These are phyloP conservation scores for Myotis lucifugus DNA, from an alignment of 2,113 vertebrate species.

Conservation along the genomic window DNA sequence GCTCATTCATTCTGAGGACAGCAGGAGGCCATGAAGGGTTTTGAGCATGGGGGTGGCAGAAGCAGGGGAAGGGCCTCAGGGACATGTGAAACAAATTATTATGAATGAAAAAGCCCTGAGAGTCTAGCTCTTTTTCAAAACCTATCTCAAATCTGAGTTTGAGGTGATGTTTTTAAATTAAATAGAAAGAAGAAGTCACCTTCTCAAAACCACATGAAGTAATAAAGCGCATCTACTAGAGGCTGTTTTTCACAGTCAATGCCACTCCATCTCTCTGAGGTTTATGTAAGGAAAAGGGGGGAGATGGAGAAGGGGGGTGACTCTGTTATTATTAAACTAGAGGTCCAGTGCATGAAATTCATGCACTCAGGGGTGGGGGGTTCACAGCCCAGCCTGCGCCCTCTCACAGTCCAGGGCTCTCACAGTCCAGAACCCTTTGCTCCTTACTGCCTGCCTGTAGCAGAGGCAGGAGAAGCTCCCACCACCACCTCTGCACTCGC, in stretches of 20 bases:
- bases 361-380: no score
- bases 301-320: neutral
- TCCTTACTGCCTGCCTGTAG: no score
- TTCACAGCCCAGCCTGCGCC: no score
- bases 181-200: constrained; percentile 10
- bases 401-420: no score
- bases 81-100: neutral
- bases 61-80: neutral
- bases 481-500: no score
- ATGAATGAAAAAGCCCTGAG: neutral
- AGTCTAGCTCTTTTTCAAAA: constrained; percentile 29
- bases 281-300: neutral
- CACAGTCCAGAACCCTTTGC: no score
- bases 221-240: neutral
- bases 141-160: neutral
- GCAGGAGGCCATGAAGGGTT: neutral
- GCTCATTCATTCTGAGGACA: neutral
- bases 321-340: neutral
- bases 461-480: no score
- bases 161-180: neutral
- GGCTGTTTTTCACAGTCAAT: neutral
- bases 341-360: no score
- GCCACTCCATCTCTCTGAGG: neutral
- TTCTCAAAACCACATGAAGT: constrained; percentile 21
- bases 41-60: neutral